Evolutionary conservation across 2,888 invertebrate genomes (phyloP), one percentile per base, ranked within the genome.

Genomic region (Caprella mutica): DNA sequence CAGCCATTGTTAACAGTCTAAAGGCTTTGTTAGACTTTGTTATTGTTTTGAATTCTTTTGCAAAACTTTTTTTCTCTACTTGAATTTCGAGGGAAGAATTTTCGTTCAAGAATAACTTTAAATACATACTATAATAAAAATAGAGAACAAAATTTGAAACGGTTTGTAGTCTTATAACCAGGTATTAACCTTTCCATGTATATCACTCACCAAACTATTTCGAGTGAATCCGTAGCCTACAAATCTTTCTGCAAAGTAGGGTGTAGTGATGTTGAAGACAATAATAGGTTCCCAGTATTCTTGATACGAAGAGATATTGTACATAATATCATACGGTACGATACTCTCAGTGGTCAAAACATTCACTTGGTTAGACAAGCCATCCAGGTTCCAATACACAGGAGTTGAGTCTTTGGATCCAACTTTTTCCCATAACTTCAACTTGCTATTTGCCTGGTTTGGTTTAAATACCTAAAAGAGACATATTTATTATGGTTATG

Each of bases 211-310:
- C 67, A 69, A 68, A 43, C 68, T 69, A 56, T 68, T 69, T 40
- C 69, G 66, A 8, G 68, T 69, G 58, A 67, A 68, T n/a, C 69
- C 69, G 55, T 68, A 69, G 33, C 69, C 69, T 6, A 69, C 55
- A 43, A 69, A 69, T 27, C 69, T 52, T 48, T 69, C 69, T 50
- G 69, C 69, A 40, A 68, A 67, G 5, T 60, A 58, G 23, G 69
- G 69, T 9, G 68, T 66, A 12, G 55, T 52, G 8, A 30, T 30
- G 17, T 51, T 44, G 2, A 61, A 43, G 5, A 61, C 46, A 17
- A 61, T 26, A 24, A 61, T 52, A 3, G 61, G 61, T 21, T 61
- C 61, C 61, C 61, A 61, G 38, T 51, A 61, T 42, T 61, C 61
- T 30, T 58, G 46, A 30, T 58, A 61, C n/a, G 48, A 35, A 3